Base-by-base conservation (phyloP, 2,797 vertebrate genomes). In the Eurystomus glaucurus region DNA sequence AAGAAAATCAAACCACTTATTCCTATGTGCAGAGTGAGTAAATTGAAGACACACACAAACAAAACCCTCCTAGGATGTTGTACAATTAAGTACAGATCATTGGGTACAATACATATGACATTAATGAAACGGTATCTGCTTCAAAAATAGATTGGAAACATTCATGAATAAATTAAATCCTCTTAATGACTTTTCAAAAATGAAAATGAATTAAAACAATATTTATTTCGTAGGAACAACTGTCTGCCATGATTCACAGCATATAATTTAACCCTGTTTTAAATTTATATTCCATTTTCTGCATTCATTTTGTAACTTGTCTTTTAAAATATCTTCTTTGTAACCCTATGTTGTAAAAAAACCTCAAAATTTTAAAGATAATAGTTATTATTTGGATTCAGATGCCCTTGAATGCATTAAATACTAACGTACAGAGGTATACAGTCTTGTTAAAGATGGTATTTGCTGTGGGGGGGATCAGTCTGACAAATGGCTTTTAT, bases 141-240 rank as follows among this genome's bases (percentile, higher is more conserved):
- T 96, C 86, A 96, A 92, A 97, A 94, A 93, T 90, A 94, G 84
- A 94, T 93, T 96, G 88, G 88, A 97, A 96, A 93, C 97, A 96
- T 89, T 80, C 52, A 31, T 80, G 94, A 94, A 96, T 95, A 86
- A 94, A 97, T 94, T 70, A 93, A 96, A 88, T 94, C 57, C 68
- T 78, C 70, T 77, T 95, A 97, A 97, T 95, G 71, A 93, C 88
- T 92, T 94, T 89, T 95, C 22, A 64, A 87, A 97, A 95, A 93
- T 79, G 45, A 95, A 97, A 94, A 96, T 93, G 51, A 95, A 97
- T 91, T 25, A 94, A 86, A 93, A 65, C 82, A 90, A 52, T 90
- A 84, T 90, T 94, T 91, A 74, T 92, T 94, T 94, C 64, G 26
- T 85, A 75, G 57, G 43, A 87, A 65, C 64, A 83, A 93, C 60